Evolutionary conservation across 2,113 vertebrate species (phyloP).

Genomic region (Lasiurus borealis): DNA sequence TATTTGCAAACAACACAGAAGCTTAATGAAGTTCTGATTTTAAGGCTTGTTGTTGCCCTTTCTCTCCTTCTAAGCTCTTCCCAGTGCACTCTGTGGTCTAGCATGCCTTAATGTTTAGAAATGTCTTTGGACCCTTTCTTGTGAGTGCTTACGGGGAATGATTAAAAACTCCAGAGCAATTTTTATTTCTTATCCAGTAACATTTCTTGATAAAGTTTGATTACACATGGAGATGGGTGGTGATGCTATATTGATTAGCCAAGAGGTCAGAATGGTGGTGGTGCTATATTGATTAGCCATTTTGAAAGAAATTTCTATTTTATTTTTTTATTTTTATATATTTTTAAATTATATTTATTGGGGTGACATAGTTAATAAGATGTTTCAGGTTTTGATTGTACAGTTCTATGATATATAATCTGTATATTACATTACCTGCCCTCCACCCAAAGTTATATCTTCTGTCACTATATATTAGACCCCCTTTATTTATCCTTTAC

Average conservation of each 20-base stretch:
- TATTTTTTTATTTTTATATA: background rate
- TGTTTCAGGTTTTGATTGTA: background rate
- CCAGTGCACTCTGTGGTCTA: background rate
- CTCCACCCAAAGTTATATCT: background rate
- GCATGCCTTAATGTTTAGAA: background rate
- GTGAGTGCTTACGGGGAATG: background rate
- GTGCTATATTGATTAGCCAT: background rate
- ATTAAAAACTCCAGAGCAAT: background rate
- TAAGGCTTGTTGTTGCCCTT: background rate
- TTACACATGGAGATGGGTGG: background rate
- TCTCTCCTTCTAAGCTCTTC: background rate
- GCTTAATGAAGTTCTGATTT: background rate
- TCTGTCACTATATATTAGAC: background rate
- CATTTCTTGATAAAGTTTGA: background rate
- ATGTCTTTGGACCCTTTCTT: background rate
- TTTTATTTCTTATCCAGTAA: slow-evolving; percentile 1
- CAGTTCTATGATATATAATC: background rate
- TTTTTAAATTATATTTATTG: background rate
- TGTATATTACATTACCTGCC: background rate
- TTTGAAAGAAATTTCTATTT: slow-evolving; percentile 26
- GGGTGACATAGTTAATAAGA: background rate
- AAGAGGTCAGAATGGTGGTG: no score
- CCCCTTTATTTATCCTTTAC: background rate
- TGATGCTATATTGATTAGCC: background rate
- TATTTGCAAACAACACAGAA: background rate